Evolutionary conservation across 2,797 vertebrate genomes (phyloP).

Genomic region (Schizopygopsis malacanthus): DNA sequence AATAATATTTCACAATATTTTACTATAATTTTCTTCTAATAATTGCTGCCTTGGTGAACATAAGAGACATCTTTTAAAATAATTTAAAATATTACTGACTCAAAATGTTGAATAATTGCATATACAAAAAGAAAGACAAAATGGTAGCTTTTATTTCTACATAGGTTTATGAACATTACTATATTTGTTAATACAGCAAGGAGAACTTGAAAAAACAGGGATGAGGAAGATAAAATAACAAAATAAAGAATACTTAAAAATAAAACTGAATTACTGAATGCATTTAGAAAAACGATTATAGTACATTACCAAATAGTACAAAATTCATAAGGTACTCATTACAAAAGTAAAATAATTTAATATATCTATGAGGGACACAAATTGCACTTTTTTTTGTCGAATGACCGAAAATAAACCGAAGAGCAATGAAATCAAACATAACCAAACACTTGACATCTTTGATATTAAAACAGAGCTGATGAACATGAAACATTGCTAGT

Average conservation of each 20-base stretch:
- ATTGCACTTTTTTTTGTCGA: not conserved
- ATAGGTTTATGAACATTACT: not conserved
- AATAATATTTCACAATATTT: not conserved
- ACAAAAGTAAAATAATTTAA: not conserved
- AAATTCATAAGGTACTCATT: not conserved
- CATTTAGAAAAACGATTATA: not conserved
- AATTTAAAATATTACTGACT: not conserved
- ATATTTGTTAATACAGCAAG: not conserved
- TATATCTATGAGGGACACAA: rapidly evolving
- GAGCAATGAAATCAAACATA: not conserved
- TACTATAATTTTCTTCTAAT: not conserved
- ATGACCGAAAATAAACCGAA: not conserved
- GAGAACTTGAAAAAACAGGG: not conserved
- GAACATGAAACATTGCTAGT: not conserved
- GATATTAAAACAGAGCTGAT: not conserved
- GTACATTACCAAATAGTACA: not conserved
- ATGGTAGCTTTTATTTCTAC: no score
- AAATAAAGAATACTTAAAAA: not conserved
- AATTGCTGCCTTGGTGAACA: not conserved
- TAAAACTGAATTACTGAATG: not conserved
- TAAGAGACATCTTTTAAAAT: not conserved
- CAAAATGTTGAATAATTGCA: not conserved
- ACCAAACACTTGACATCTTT: not conserved
- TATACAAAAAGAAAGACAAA: not conserved
- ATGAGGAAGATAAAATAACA: not conserved